Base-by-base conservation (phyloP, 2,888 invertebrate species). In the Eristalinus aeneus region DNA sequence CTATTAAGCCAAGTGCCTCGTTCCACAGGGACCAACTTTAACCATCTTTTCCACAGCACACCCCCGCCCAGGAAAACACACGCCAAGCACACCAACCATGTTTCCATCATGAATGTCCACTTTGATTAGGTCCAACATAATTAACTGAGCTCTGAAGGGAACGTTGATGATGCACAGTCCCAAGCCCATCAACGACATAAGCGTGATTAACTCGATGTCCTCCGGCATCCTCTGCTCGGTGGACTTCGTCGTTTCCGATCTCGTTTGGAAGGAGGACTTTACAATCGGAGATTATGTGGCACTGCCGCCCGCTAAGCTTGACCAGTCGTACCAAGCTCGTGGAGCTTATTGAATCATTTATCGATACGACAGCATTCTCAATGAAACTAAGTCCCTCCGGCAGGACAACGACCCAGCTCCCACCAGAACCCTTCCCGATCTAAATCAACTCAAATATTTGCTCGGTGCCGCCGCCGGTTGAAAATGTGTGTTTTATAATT, bases 401-500 rank as follows among this genome's bases (percentile, higher is more conserved):
- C 32, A 10, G 39, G 39, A 27, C 27, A 27, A 27, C 27, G 27
- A 27, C 2, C 58, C 16, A 5, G 8, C 9, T 27, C 16, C 1
- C 20, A 9, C 4, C n/a, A 20, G 9, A 8, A 20, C 27, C 72
- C 81, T 64, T 75, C 69, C 63, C 58, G 34, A 22, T 77, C 64
- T 36, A 82, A 82, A 54, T 74, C 82, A 73, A 65, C 31, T 82
- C 82, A 86, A 86, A 86, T 82, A 86, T 82, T 82, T 85, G 68
- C 78, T 36, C 73, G n/a, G n/a, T n/a, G 64, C 65, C 64, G 68
- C 54, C 58, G 46, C 68, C 65, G 86, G 77, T 63, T 74, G 60
- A 67, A 82, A 82, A 77, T 86, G 82, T 86, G 46, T 82, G 86
- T 77, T 86, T 86, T 82, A 86, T 86, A 86, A 86, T 86, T 86